A percentile compares a stretch with the other conserved stretches of the same genome.
Conservation (phyloP, 2,888 invertebrate species). For the Oxytorus armatus region DNA sequence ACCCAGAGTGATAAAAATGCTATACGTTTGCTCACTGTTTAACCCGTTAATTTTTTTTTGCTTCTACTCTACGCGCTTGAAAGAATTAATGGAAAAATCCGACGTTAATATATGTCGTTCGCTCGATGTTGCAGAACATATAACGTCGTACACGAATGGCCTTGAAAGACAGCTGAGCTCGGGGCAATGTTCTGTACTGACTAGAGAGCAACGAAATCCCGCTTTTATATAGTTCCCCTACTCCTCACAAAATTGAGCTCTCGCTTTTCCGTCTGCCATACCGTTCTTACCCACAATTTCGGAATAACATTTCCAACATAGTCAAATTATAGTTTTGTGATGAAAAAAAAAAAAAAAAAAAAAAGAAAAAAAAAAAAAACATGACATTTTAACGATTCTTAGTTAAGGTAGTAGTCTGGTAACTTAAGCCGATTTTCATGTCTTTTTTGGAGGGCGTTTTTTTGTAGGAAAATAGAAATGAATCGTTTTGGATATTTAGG, state of each 20-base stretch:
- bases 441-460: too few relatives aligned
- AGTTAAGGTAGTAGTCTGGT: too few relatives aligned
- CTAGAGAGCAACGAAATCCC: constrained; percentile 49
- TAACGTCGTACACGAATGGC: not conserved
- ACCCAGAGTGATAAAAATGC: constrained; percentile 34
- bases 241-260: constrained; percentile 43
- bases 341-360: too few relatives aligned
- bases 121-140: not conserved
- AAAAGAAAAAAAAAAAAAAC: too few relatives aligned
- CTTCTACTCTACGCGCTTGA: not conserved
- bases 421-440: too few relatives aligned
- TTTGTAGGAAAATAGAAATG: too few relatives aligned
- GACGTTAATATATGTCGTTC: not conserved
- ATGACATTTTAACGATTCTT: too few relatives aligned
- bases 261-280: constrained; percentile 15
- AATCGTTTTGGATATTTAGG: too few relatives aligned
- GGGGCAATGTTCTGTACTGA: constrained; percentile 59
- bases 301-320: too few relatives aligned
- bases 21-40: constrained; percentile 36
- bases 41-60: constrained; percentile 7
- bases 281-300: constrained; percentile 27
- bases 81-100: constrained; percentile 1
- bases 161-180: constrained; percentile 59
- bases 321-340: too few relatives aligned
- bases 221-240: constrained; percentile 63